Base-by-base conservation (phyloP, 2,113 vertebrate genomes). In the Podarcis raffonei region DNA sequence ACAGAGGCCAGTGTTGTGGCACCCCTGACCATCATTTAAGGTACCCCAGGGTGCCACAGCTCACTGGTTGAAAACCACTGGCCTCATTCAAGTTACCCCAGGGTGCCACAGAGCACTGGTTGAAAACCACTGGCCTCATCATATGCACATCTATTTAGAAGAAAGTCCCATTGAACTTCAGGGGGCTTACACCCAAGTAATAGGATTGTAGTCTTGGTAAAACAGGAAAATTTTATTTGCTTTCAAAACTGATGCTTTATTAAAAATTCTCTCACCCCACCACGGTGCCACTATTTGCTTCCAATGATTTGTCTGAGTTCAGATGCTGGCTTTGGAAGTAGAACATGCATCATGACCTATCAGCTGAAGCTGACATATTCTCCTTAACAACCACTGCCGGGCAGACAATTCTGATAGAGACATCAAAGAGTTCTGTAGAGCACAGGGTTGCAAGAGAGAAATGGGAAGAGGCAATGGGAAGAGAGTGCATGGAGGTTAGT, bases 271-370 rank as follows among this genome's bases (percentile, higher is more conserved):
- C 71, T 5, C 4, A 39, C 20, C 39, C 39, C 13, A 4, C 20
- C 39, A 53, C n/a, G 1, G 9, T 12, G 48, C 48, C 48, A 18
- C 75, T 25, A 65, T 37, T 48, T n/a, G 6, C 32, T 48, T 37
- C 75, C 89, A 86, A 85, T 86, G 53, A 90, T 84, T 88, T 87
- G 6, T 62, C 80, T 69, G 66, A 86, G 66, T 57, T 42, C 85
- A 91, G 42, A 66, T 90, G 65, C 88, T 90, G 78, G 3, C 59
- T 90, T 90, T 89, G 86, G 83, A 85, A 27, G 25, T 5, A 5
- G 80, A 78, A 68, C 81, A 76, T 81, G 57, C 2, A 91, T 88
- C 90, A 78, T n/a, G 25, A 83, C 39, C 75, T 90, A 89, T 83
- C 85, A 90, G 66, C 39, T 1, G 5, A 72, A 30, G 8, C 12